Evolutionary conservation across 2,797 vertebrate species (phyloP), one percentile per base, ranked within the genome.

Genomic region (Anabacerthia variegaticeps): DNA sequence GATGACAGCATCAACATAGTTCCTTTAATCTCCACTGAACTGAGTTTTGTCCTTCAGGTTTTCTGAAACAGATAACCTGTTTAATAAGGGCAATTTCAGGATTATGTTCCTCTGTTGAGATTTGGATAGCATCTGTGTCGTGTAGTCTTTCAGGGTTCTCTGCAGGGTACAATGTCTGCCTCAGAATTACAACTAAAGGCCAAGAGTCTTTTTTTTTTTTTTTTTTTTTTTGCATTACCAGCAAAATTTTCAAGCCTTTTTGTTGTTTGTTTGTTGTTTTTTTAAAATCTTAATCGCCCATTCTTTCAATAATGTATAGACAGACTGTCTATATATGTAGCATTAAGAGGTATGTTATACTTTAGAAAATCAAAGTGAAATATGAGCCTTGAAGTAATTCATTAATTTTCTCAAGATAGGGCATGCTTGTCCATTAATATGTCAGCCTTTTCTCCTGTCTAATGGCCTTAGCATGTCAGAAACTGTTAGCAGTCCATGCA

Each of bases 1-100:
- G 30, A 55, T 67, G 76, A 59, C 55, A 92, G 21, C 34, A 76
- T 58, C 69, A 90, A 75, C 17, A 73, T 6, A n/a, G 5, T 62
- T 89, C 37, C 48, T 90, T 94, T 92, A 55, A 83, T 89, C 79
- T 91, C 17, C 43, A 59, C 23, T 72, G 52, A 26, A 83, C 5
- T 59, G 7, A 77, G 19, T 37, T 79, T 84, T 41, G 77, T 74
- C 46, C 23, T 81, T 74, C 59, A 81, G 49, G 46, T 88, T 92
- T 93, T 91, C 59, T 91, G 56, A 91, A 92, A 56, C 8, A 8
- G 21, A 76, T 71, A 85, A 88, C 8, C 12, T 76, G 21, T 71
- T 89, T 83, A 82, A 80, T 78, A 83, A 89, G 52, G n/a, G 8
- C 0, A 58, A 12, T 66, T 85, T 83, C 66, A 85, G 24, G 28